Percentiles rank a stretch among this genome's conserved stretches.
These are phyloP conservation scores for Drosophila maculinotata DNA, from an alignment of 2,888 invertebrate genomes.

Conservation along the genomic window DNA sequence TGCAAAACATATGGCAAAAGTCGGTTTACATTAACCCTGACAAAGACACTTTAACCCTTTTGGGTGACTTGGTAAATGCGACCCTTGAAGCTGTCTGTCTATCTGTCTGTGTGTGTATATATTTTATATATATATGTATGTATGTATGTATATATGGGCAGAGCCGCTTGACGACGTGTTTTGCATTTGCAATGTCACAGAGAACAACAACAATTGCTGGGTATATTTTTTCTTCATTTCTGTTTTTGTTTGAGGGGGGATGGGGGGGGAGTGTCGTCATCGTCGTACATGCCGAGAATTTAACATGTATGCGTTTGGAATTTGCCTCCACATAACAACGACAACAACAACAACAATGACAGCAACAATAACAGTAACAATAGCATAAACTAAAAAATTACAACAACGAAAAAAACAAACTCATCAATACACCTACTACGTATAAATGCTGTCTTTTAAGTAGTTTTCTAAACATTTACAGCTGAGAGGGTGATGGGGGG, in stretches of 20 bases:
- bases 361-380: constrained; percentile 42
- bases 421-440: constrained; percentile 38
- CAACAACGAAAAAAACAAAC: constrained; percentile 22
- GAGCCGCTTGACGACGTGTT: constrained; percentile 68
- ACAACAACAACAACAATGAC: constrained; percentile 14
- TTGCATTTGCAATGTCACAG: constrained; percentile 73
- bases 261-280: constrained; percentile 56
- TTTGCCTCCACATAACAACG: constrained; percentile 35
- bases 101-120: constrained; percentile 1
- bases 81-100: constrained; percentile 29
- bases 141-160: constrained; percentile 52
- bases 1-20: constrained; percentile 1
- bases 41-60: constrained; percentile 29
- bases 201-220: constrained; percentile 32
- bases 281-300: constrained; percentile 72
- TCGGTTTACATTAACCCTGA: constrained; percentile 1
- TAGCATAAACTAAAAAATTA: constrained; percentile 18
- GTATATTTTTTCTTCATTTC: neutral
- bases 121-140: neutral
- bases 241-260: neutral
- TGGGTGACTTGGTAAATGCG: constrained; percentile 1
- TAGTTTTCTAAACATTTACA: constrained; percentile 41
- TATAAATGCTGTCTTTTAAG: constrained; percentile 13
- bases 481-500: constrained; percentile 1
- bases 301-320: constrained; percentile 73